Conservation (phyloP, 1,140 invertebrate genomes). For the Drosophila quadrilineata region DNA sequence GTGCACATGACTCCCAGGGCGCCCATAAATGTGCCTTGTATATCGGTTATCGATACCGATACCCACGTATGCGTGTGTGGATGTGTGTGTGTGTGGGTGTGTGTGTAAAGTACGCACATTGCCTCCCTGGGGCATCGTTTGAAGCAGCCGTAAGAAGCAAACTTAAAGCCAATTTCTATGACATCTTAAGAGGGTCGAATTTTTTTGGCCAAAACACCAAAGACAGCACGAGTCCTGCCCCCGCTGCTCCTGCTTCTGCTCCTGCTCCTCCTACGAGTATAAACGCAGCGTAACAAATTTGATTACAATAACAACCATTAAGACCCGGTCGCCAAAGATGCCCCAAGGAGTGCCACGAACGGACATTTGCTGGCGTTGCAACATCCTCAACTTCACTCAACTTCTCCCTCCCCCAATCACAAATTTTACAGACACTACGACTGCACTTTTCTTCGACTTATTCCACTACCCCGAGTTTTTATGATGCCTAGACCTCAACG, state of each 20-base stretch:
- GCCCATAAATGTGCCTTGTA: conserved; percentile 50
- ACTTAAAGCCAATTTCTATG: conserved; percentile 43
- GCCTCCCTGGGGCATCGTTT: conserved; percentile 30
- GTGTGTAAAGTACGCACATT: conserved; percentile 3
- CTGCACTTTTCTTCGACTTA: conserved; percentile 65
- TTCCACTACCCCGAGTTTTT: too few relatives aligned
- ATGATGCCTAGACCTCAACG: conserved; percentile 25
- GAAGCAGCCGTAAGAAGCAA: not conserved
- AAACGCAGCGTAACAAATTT: conserved; percentile 71
- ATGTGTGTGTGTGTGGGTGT: not conserved
- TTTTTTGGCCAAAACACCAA: not conserved
- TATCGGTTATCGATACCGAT: conserved; percentile 22
- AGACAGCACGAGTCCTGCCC: too few relatives aligned
- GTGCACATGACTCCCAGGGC: conserved; percentile 43
- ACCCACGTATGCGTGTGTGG: not conserved
- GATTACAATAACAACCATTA: conserved; percentile 52
- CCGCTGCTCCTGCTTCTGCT: too few relatives aligned
- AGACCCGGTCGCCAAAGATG: conserved; percentile 31
- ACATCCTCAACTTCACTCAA: conserved; percentile 66
- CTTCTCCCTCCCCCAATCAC: not conserved
- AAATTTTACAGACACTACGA: not conserved
- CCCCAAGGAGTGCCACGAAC: conserved; percentile 48
- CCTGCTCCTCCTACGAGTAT: not conserved
- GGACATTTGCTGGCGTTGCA: conserved; percentile 15
- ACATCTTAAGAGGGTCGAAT: not conserved